A percentile compares a stretch with the other conserved stretches of the same genome.
Conservation (phyloP, 2,797 vertebrate species). For the Neosilurus hyrtlii region DNA sequence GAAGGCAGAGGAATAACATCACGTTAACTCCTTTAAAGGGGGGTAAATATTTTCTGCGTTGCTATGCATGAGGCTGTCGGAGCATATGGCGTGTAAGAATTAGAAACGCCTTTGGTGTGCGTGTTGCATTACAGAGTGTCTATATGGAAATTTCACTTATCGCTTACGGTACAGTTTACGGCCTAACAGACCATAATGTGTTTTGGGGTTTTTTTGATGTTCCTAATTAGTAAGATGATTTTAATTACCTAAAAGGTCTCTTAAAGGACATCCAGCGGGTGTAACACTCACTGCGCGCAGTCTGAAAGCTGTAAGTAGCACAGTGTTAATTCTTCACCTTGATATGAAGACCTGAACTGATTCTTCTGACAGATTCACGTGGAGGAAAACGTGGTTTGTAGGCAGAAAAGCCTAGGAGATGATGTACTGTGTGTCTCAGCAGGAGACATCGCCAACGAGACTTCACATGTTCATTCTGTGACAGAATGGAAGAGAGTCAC, state of each 20-base stretch:
- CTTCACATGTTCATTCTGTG: conserved; percentile 60
- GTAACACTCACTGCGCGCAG: too few species aligned
- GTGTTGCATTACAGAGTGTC: conserved; percentile 3
- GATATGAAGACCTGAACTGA: not conserved
- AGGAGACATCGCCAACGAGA: conserved; percentile 51
- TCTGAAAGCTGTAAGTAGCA: not conserved
- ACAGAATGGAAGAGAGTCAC: conserved; percentile 58
- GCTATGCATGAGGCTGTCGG: conserved; percentile 47
- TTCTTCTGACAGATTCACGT: not conserved
- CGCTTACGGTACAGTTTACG: not conserved
- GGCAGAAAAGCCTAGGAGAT: conserved; percentile 49
- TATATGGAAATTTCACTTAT: not conserved
- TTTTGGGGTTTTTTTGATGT: not conserved
- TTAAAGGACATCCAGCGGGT: not conserved
- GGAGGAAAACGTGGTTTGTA: not conserved
- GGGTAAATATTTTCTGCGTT: conserved; percentile 54
- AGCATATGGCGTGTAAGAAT: conserved; percentile 30
- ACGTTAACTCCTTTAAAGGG: conserved; percentile 40
- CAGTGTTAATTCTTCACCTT: not conserved
- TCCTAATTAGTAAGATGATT: not conserved
- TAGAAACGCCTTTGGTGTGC: not conserved
- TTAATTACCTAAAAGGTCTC: not conserved
- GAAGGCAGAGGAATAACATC: conserved; percentile 34
- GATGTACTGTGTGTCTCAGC: conserved; percentile 53
- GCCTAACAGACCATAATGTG: not conserved